Base-by-base conservation (phyloP, 1,140 invertebrate species). In the Lasioglossum albipes region DNA sequence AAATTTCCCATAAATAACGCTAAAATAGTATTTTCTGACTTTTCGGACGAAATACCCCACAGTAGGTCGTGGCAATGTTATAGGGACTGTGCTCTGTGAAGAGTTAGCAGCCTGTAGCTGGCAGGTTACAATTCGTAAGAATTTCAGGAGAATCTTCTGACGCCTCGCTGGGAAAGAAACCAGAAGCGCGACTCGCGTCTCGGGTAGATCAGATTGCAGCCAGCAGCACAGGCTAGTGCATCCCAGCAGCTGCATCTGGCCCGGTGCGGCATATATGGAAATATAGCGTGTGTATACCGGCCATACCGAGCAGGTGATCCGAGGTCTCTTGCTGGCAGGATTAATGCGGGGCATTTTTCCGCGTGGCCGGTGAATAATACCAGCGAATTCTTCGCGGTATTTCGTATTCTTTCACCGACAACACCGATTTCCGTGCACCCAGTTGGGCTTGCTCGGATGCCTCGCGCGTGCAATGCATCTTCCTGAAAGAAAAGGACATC, bases 331-430 rank as follows among this genome's bases (percentile, higher is more conserved):
- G 54, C 68, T 7, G 20, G 75, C 73, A 62, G 31, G 81, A 82
- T 82, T 82, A 82, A 82, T 82, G 76, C 81, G 61, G 22, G 45
- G 45, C 54, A 82, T 82, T 82, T 82, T 82, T 82, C 18, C 68
- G 20, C 1, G n/a, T 16, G 57, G 12, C 22, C 49, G 42, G 41
- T 74, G 81, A 82, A 79, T 78, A 79, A 82, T 79, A 73, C 75
- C 54, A 12, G 62, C 81, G 68, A 82, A 79, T 82, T 79, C 75
- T 68, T 52, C 68, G 52, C 54, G 69, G 62, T 79, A 68, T 73
- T 79, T 57, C 69, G 81, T 52, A 73, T 82, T 82, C 76, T 79
- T 72, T 68, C 68, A 41, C 16, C 52, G 65, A 36, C 61, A 27
- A 65, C 45, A 27, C 69, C 45, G 69, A 65, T 79, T 79, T 66